A percentile compares a stretch with the other conserved stretches of the same genome.
phyloP scores from a whole-genome alignment of 1,140 invertebrate genomes.

The Pogonognathellus flavescens region DNA sequence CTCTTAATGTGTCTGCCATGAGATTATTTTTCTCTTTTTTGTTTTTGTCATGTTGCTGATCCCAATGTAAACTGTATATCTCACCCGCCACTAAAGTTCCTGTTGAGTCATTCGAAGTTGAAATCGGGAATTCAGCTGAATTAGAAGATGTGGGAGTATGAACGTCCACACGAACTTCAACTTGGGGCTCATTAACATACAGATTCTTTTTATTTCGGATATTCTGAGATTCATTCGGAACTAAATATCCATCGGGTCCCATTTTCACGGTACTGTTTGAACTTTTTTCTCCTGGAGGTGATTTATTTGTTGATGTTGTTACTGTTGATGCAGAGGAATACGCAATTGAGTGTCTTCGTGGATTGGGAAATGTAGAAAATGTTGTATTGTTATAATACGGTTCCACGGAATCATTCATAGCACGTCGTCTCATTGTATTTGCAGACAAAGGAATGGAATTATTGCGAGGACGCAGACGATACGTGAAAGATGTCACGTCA shows the following conservation, averaged over 20 bases:
- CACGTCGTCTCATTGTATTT: background rate
- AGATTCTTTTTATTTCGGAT: slow-evolving; percentile 55
- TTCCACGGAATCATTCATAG: slow-evolving; percentile 52
- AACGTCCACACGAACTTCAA: slow-evolving; percentile 59
- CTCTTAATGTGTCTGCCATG: slow-evolving; percentile 1
- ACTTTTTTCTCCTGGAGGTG: background rate
- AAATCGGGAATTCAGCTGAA: slow-evolving; percentile 46
- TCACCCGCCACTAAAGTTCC: slow-evolving; percentile 29
- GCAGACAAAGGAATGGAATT: slow-evolving; percentile 50
- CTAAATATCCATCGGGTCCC: slow-evolving; percentile 55
- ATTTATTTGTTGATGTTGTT: background rate
- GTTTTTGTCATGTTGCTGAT: slow-evolving; percentile 21
- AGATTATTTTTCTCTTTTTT: slow-evolving; percentile 31
- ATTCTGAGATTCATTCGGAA: slow-evolving; percentile 38
- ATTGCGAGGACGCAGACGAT: slow-evolving; percentile 49
- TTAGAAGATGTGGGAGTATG: slow-evolving; percentile 54
- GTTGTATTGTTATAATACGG: slow-evolving; percentile 63
- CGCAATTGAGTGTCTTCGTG: slow-evolving; percentile 60
- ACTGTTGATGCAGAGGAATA: slow-evolving; percentile 56
- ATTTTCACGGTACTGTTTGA: background rate
- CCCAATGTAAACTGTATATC: slow-evolving; percentile 20
- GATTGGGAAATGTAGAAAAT: slow-evolving; percentile 65
- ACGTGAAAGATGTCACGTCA: slow-evolving; percentile 43
- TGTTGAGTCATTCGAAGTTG: slow-evolving; percentile 32
- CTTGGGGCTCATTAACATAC: slow-evolving; percentile 60